Evolutionary conservation across 1,140 invertebrate species (phyloP), one percentile per base, ranked within the genome.

Genomic region (Drosophila pachea): DNA sequence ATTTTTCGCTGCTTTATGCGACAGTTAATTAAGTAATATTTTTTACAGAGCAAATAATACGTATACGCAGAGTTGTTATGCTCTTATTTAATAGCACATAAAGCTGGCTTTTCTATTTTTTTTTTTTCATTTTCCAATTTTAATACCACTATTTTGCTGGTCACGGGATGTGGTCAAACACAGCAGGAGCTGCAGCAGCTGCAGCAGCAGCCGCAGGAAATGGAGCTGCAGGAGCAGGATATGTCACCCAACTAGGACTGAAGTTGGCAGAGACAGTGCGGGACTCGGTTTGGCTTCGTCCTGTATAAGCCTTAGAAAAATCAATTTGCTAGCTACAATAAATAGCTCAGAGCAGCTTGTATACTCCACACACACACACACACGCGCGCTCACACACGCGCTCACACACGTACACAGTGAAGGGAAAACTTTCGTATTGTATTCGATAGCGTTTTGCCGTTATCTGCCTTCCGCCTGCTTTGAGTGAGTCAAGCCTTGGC

Each of bases 391-490:
- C 52, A 53, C 22, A 43, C 33, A 12, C n/a, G 47, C n/a, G 47
- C 36, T 36, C 12, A 22, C 55, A 64, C 53, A 72, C 56, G n/a
- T n/a, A 22, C 22, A 22, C 22, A 1, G 3, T 22, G 22, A 22
- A 1, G 22, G 22, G 22, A 22, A 22, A 71, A 65, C 35, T 66
- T 66, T 56, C 61, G 56, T 71, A 65, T 63, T 64, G 65, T 75
- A 65, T 69, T 84, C 58, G 67, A 82, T 81, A 70, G 78, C 54
- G 82, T 82, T 82, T 82, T 63, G 69, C 61, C 68, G 78, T 82
- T 81, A 82, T 81, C 78, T 82, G 58, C 47, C 78, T 82, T 53
- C 47, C 49, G 63, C 49, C 55, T 59, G 35, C 42, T 38, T 7
- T 47, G 47, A 14, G 35, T 5, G 16, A 1, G 3, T 16, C 8